Conservation (phyloP, 2,888 invertebrate genomes). For the Tortrix viridana region DNA sequence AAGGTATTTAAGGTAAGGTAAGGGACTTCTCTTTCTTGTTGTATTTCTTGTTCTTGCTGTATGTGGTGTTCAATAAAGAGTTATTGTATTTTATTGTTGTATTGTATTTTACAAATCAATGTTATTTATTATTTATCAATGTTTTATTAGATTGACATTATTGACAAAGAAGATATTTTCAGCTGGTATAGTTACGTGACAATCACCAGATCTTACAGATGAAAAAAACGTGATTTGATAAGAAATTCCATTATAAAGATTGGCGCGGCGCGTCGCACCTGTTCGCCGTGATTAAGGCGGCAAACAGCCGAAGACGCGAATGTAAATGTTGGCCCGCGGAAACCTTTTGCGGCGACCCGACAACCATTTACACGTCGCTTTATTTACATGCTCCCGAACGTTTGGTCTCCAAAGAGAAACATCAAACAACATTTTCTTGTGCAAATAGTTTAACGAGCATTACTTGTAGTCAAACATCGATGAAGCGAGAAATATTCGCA, state of each 20-base stretch:
- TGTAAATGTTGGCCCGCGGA: slow-evolving; percentile 75
- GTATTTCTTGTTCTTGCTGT: too few species aligned
- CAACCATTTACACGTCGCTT: slow-evolving; percentile 65
- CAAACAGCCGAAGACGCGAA: slow-evolving; percentile 61
- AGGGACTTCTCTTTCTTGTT: too few species aligned
- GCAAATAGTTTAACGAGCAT: slow-evolving; percentile 41
- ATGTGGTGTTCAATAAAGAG: too few species aligned
- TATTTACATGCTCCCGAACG: slow-evolving; percentile 54
- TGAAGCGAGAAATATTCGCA: slow-evolving; percentile 22
- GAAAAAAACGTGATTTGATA: slow-evolving; percentile 64
- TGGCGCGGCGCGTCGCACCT: slow-evolving; percentile 66
- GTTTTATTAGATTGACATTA: not conserved
- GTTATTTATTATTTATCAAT: too few species aligned
- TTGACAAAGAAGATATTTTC: slow-evolving; percentile 1
- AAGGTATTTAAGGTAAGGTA: too few species aligned
- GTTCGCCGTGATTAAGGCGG: slow-evolving; percentile 78
- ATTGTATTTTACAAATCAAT: too few species aligned
- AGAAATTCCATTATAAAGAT: slow-evolving; percentile 78
- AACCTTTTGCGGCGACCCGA: slow-evolving; percentile 69
- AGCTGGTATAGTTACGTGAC: slow-evolving; percentile 1
- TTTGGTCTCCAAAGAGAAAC: slow-evolving; percentile 38
- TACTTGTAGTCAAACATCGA: slow-evolving; percentile 31
- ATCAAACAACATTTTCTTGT: slow-evolving; percentile 50
- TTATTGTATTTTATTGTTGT: too few species aligned
- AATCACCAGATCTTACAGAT: slow-evolving; percentile 52